Evolutionary conservation across 2,113 vertebrate species (phyloP), one percentile per base, ranked within the genome.

Genomic region (Pachypanchax playfairii): DNA sequence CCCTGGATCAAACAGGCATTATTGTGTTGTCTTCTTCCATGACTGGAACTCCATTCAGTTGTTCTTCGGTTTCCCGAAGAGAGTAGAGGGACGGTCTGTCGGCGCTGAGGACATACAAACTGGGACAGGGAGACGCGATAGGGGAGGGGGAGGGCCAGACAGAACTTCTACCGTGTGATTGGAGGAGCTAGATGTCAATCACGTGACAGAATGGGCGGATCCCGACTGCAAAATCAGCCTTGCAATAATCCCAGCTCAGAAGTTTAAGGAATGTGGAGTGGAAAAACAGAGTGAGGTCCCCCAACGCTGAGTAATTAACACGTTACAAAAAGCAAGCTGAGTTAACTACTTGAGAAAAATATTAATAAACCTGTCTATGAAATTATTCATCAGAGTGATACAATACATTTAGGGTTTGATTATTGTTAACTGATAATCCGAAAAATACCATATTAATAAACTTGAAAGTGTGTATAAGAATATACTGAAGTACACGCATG

Each of bases 1-100:
- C 72, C 39, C 59, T 48, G 66, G 66, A 77, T 90, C 69, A 88
- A 65, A 73, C 50, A 15, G 84, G 62, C 80, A 81, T 81, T 78
- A 87, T 84, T 71, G 79, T 84, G 26, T 88, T 84, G 65, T 88
- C 87, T 24, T 70, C 85, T 68, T 90, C 88, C 88, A 90, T 90
- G 84, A 55, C 44, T 58, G 78, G 44, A 25, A 65, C 58, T 56
- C 57, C 6, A 9, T 44, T 52, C 63, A 49, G 72, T 20, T 58
- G 72, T 71, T 77, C 56, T 49, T 71, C 52, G 70, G 69, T 43
- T 75, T 68, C 57, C 70, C 61, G 50, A 71, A 54, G 67, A 73
- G 58, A 66, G 53, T 47, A 21, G 42, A 50, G n/a, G n/a, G 35
- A 53, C 62, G 39, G 38, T 58, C 28, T 2, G 7, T 74, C 54